Conservation (phyloP, 1,140 invertebrate species). For the Aphelenchoides fujianensis region DNA sequence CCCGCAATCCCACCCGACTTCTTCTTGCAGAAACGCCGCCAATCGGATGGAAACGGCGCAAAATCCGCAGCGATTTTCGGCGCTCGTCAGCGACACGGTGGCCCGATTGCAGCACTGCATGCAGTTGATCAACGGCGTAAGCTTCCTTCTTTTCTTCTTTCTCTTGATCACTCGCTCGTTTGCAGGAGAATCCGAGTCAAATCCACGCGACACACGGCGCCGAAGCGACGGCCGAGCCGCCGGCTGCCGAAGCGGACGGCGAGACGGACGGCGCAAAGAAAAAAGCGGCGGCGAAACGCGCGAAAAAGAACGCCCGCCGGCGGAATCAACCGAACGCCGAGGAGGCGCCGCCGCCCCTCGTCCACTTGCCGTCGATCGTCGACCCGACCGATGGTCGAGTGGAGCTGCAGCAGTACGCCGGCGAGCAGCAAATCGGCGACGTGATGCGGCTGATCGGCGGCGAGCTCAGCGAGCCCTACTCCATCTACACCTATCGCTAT, state of each 20-base stretch:
- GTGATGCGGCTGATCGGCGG: conserved; percentile 81
- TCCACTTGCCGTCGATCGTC: not conserved
- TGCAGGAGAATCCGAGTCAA: not conserved
- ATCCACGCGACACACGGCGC: not conserved
- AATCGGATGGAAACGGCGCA: not conserved
- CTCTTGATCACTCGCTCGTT: too few relatives aligned
- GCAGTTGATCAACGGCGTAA: not conserved
- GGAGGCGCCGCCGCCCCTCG: not conserved
- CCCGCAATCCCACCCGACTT: too few relatives aligned
- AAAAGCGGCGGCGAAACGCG: conserved; percentile 1
- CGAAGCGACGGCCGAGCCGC: too few relatives aligned
- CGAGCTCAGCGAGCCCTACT: conserved; percentile 98
- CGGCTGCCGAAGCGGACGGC: not conserved
- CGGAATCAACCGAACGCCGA: not conserved
- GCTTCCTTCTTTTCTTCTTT: too few relatives aligned
- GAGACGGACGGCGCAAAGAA: too few relatives aligned
- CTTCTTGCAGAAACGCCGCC: too few relatives aligned
- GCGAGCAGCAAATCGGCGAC: not conserved
- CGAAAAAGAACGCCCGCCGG: conserved; percentile 5
- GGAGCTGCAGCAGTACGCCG: not conserved
- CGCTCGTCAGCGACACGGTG: not conserved
- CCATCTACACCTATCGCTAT: conserved; percentile 99
- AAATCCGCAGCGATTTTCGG: not conserved
- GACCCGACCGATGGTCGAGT: not conserved
- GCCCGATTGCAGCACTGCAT: conserved; percentile 4